phyloP scores from a whole-genome alignment of 2,113 vertebrate genomes.

The Poecile atricapillus region DNA sequence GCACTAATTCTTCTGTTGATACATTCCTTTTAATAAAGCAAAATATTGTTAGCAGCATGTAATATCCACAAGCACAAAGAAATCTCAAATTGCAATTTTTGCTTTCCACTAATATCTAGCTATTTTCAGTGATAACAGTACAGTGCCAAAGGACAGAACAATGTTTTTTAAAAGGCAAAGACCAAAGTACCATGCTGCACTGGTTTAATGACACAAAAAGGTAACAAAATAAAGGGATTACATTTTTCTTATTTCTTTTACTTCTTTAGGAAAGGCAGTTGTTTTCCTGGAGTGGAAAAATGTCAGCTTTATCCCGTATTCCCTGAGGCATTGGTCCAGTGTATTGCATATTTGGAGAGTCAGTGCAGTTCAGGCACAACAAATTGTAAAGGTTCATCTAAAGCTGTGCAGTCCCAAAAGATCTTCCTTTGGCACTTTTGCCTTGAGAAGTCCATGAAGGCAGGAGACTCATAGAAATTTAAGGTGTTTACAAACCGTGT shows the following conservation, averaged over 20 bases:
- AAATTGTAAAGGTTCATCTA: slow-evolving; percentile 1
- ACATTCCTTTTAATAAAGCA: not conserved
- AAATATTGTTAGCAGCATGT: not conserved
- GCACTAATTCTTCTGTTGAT: not conserved
- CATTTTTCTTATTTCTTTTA: not conserved
- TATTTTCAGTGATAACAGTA: not conserved
- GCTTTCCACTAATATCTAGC: not conserved
- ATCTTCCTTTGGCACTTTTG: not conserved
- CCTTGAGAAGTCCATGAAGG: not conserved
- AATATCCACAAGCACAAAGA: not conserved
- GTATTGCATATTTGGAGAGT: slow-evolving; percentile 15
- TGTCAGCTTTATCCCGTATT: slow-evolving; percentile 22
- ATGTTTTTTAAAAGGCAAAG: not conserved
- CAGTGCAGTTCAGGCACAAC: slow-evolving; percentile 30
- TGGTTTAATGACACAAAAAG: not conserved
- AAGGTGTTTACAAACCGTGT: slow-evolving; percentile 22
- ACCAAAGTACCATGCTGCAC: not conserved
- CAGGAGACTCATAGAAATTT: slow-evolving; percentile 37
- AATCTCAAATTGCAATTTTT: not conserved
- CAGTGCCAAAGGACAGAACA: not conserved
- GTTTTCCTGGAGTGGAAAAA: slow-evolving; percentile 21
- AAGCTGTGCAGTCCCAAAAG: not conserved
- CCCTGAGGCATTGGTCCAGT: not conserved
- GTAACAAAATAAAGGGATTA: not conserved
- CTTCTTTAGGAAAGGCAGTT: not conserved